Evolutionary conservation across 1,140 invertebrate genomes (phyloP).

Genomic region (Trachymyrmex cornetzi): DNA sequence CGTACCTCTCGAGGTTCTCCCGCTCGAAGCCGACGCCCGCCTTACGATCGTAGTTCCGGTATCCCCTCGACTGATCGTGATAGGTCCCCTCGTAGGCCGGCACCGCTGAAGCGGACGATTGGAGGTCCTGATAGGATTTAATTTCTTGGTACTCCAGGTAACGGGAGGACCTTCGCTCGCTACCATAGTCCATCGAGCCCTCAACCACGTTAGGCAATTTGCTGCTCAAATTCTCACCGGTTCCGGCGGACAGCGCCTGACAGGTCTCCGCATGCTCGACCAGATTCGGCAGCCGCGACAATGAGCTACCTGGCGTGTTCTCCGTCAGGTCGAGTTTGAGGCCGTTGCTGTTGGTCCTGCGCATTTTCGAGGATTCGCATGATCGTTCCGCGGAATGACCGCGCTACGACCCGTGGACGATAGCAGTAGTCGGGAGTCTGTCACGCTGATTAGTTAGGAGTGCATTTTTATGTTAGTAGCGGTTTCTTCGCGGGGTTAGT

Average conservation of each 20-base stretch:
- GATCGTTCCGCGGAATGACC: constrained; percentile 76
- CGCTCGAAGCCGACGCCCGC: constrained; percentile 73
- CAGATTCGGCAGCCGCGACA: constrained; percentile 83
- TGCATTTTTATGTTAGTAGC: constrained; percentile 61
- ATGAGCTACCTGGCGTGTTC: constrained; percentile 85
- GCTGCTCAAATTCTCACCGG: constrained; percentile 85
- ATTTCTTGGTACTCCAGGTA: constrained; percentile 83
- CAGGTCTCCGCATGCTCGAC: constrained; percentile 85
- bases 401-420: constrained; percentile 41
- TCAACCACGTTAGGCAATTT: constrained; percentile 86
- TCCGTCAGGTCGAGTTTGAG: constrained; percentile 86
- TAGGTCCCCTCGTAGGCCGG: constrained; percentile 73
- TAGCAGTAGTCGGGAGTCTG: neutral
- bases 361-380: constrained; percentile 85
- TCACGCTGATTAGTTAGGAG: neutral
- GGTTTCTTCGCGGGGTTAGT: constrained; percentile 55
- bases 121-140: constrained; percentile 77
- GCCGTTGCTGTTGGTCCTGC: constrained; percentile 84
- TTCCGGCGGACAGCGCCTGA: constrained; percentile 72
- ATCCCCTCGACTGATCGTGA: constrained; percentile 65
- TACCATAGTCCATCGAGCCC: constrained; percentile 89
- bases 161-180: constrained; percentile 86
- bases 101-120: constrained; percentile 65
- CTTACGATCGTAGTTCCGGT: constrained; percentile 81
- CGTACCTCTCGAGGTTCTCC: constrained; percentile 81